A percentile compares a stretch with the other conserved stretches of the same genome.
Evolutionary conservation across 2,888 invertebrate species (phyloP).

Genomic region (Deilephila elpenor): DNA sequence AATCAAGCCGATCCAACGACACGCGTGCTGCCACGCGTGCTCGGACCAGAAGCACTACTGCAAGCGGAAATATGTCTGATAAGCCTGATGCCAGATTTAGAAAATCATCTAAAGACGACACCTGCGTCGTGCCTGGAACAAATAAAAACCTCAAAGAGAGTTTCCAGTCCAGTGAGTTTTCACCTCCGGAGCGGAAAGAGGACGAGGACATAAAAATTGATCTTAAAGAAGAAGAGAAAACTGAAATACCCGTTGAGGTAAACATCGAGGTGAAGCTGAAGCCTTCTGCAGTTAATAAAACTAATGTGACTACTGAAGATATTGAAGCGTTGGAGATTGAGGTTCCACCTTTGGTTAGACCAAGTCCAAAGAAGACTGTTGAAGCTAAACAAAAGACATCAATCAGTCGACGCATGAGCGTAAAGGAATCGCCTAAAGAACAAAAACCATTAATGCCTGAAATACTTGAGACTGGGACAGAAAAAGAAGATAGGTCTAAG

Average conservation of each 20-base stretch:
- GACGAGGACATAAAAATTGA: constrained; percentile 84
- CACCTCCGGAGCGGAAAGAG: constrained; percentile 86
- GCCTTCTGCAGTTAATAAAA: constrained; percentile 47
- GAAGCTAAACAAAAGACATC: constrained; percentile 60
- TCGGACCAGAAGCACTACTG: constrained; percentile 88
- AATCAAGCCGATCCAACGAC: constrained; percentile 83
- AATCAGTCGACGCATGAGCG: constrained; percentile 49
- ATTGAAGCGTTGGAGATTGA: constrained; percentile 58
- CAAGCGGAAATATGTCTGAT: constrained; percentile 88
- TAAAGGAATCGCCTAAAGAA: constrained; percentile 49
- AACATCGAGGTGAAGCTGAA: constrained; percentile 56
- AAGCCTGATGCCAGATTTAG: constrained; percentile 83
- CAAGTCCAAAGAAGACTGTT: constrained; percentile 61
- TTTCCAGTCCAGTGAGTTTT: constrained; percentile 85
- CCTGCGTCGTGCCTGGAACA: constrained; percentile 63
- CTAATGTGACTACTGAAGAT: constrained; percentile 67
- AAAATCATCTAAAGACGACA: constrained; percentile 78
- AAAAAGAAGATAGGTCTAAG: constrained; percentile 42
- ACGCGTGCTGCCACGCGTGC: constrained; percentile 84
- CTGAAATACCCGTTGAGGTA: neutral
- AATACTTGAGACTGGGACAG: constrained; percentile 51
- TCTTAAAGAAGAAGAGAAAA: constrained; percentile 48
- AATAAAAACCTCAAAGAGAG: constrained; percentile 84
- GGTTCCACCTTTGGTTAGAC: constrained; percentile 44
- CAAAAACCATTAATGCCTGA: constrained; percentile 44